phyloP scores from a whole-genome alignment of 1,140 invertebrate species.

The Pentalonia nigronervosa region DNA sequence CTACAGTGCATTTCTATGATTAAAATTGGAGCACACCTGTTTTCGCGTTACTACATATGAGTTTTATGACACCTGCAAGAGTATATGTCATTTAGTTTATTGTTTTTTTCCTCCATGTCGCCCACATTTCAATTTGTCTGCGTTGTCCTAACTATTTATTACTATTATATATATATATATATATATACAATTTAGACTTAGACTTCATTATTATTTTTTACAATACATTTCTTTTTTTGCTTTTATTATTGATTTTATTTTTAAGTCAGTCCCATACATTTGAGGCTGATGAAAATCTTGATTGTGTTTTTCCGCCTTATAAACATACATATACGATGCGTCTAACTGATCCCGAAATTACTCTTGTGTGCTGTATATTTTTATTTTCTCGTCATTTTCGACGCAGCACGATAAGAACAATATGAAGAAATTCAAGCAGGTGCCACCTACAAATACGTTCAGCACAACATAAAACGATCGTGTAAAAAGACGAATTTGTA shows the following conservation, averaged over 20 bases:
- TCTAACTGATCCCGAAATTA: neutral
- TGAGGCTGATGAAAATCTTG: conserved; percentile 24
- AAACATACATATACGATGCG: neutral
- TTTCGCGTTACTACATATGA: neutral
- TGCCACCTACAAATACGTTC: neutral
- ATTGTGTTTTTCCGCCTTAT: neutral
- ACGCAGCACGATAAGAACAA: neutral
- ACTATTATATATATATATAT: neutral
- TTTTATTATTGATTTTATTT: neutral
- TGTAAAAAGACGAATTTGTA: neutral
- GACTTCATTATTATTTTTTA: neutral
- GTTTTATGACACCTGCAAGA: neutral
- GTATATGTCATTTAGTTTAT: conserved; percentile 2
- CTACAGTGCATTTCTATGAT: conserved; percentile 27
- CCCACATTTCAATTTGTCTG: conserved; percentile 25
- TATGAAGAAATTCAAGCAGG: neutral
- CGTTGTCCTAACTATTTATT: neutral
- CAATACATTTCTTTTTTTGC: neutral
- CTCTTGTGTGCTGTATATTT: neutral
- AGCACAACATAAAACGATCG: neutral
- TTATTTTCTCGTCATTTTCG: neutral
- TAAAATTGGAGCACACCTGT: neutral
- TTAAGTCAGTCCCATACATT: neutral
- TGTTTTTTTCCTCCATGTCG: neutral
- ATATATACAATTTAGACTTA: neutral